Conservation (phyloP, 2,113 vertebrate species). For the Abramis brama region DNA sequence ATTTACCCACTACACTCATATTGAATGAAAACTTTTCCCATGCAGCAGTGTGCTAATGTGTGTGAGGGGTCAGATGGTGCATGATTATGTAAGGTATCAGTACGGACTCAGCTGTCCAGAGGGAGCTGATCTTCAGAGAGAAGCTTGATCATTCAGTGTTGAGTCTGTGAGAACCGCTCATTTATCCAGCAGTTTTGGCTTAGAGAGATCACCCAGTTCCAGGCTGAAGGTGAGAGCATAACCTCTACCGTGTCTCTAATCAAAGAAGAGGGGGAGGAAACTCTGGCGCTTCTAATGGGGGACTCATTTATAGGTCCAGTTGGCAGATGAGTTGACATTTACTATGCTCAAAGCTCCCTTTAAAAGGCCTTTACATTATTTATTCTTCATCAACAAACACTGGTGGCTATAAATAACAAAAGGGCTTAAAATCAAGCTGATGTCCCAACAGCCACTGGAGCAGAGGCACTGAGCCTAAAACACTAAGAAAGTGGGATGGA, state of each 20-base stretch:
- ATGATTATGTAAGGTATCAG: neutral
- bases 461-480: slow-evolving; percentile 35
- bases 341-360: slow-evolving; percentile 56
- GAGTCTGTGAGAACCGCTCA: slow-evolving; percentile 46
- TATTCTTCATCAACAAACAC: slow-evolving; percentile 64
- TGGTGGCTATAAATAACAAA: slow-evolving; percentile 62
- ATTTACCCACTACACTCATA: neutral
- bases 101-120: neutral
- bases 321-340: slow-evolving; percentile 55
- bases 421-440: slow-evolving; percentile 42
- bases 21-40: neutral
- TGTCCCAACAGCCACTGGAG: slow-evolving; percentile 22
- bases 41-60: neutral
- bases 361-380: slow-evolving; percentile 57
- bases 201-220: neutral
- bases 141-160: slow-evolving; percentile 1
- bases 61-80: neutral
- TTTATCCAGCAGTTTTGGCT: slow-evolving; percentile 29
- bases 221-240: slow-evolving; percentile 34
- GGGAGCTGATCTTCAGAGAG: neutral
- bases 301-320: slow-evolving; percentile 56
- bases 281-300: slow-evolving; percentile 45
- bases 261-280: neutral
- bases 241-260: neutral
- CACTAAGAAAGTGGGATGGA: neutral